Conservation (phyloP, 2,113 vertebrate species). For the Eurystomus gularis region DNA sequence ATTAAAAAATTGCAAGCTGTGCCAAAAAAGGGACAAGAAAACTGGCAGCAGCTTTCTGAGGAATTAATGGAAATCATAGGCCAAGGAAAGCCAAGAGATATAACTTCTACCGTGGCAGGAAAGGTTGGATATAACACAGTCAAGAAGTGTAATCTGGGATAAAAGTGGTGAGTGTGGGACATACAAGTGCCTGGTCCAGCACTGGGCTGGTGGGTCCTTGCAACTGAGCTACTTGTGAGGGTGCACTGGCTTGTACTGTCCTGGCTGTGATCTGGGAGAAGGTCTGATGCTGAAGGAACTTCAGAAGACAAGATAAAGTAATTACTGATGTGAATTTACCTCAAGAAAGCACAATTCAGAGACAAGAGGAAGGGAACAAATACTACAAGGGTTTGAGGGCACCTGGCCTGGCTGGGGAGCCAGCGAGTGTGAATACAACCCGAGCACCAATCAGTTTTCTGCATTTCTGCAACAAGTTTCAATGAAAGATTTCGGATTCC, state of each 20-base stretch:
- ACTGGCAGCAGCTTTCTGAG: slow-evolving; percentile 18
- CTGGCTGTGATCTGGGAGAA: neutral
- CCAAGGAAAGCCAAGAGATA: slow-evolving; percentile 9
- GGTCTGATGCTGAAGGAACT: neutral
- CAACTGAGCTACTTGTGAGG: neutral
- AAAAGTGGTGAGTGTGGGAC: neutral
- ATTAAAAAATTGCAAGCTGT: neutral
- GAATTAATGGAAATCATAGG: slow-evolving; percentile 2
- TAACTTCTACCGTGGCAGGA: slow-evolving; percentile 38
- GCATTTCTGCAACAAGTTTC: neutral
- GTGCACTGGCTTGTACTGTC: neutral
- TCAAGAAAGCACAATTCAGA: neutral
- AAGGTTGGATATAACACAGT: neutral
- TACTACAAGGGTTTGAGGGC: neutral
- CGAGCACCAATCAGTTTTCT: accelerated
- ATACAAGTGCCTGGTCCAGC: neutral
- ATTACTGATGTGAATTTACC: neutral
- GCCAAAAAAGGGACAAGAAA: slow-evolving; percentile 13
- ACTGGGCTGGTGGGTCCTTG: neutral
- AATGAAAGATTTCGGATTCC: neutral
- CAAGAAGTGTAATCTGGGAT: neutral
- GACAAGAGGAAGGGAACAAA: neutral
- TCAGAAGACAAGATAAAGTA: neutral
- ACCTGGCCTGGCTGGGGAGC: neutral
- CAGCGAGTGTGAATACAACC: accelerated